phyloP scores from a whole-genome alignment of 1,140 invertebrate species.

The Marisa cornuarietis region DNA sequence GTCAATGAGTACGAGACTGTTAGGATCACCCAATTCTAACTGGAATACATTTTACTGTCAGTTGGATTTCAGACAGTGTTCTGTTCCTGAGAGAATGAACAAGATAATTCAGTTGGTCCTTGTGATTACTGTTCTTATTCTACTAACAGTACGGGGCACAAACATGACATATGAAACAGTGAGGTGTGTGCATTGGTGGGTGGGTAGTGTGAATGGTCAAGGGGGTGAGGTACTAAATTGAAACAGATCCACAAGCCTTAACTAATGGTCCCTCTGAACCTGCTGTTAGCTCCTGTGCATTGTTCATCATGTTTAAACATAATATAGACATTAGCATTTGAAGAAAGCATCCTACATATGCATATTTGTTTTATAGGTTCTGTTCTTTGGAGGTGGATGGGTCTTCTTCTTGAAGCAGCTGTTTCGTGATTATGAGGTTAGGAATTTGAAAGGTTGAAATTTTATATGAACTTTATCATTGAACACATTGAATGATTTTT shows the following conservation, averaged over 20 bases:
- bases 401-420: constrained; percentile 98
- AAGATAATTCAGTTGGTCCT: no score
- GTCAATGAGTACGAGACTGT: neutral
- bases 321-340: neutral
- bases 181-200: no score
- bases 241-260: neutral
- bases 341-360: neutral
- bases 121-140: no score
- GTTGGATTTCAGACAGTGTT: no score
- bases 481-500: no score
- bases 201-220: neutral
- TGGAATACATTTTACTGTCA: neutral
- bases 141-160: no score
- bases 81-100: no score
- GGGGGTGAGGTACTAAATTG: neutral
- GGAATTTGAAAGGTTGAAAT: neutral
- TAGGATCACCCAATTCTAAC: neutral
- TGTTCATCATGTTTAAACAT: neutral
- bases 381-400: constrained; percentile 97
- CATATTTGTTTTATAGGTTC: constrained; percentile 74
- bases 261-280: neutral
- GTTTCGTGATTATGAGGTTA: constrained; percentile 95
- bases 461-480: no score
- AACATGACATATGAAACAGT: neutral
- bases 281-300: neutral